A percentile compares a stretch with the other conserved stretches of the same genome.
Evolutionary conservation across 2,797 vertebrate species (phyloP).

Genomic region (Neomorphus geoffroyi): DNA sequence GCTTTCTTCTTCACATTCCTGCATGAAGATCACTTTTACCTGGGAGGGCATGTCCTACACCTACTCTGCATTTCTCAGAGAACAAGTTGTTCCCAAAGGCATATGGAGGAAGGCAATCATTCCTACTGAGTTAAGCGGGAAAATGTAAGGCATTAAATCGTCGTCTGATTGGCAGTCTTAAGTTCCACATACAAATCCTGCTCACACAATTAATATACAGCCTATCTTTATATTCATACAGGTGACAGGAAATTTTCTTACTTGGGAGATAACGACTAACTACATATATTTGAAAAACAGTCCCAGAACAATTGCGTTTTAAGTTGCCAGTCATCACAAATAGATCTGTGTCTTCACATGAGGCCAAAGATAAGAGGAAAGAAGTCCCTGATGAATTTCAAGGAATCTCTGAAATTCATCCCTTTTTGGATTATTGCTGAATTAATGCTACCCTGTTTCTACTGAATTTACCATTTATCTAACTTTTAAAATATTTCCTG

Average conservation of each 20-base stretch:
- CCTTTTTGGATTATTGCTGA: neutral
- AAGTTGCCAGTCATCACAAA: neutral
- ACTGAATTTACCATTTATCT: neutral
- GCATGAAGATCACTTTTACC: neutral
- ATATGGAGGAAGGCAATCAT: neutral
- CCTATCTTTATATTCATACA: neutral
- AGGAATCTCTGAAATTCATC: neutral
- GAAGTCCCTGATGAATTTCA: neutral
- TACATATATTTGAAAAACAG: neutral
- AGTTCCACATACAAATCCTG: neutral
- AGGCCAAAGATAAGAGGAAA: neutral
- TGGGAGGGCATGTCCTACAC: neutral
- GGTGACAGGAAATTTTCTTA: neutral
- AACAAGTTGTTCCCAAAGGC: neutral
- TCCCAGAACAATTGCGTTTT: neutral
- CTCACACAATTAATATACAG: neutral
- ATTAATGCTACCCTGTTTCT: neutral
- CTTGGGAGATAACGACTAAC: neutral
- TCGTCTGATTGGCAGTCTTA: neutral
- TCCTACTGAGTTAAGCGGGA: neutral
- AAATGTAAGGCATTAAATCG: neutral
- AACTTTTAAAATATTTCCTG: neutral
- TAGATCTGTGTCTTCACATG: neutral
- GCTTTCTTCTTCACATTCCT: constrained; percentile 14
- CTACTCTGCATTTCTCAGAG: neutral